These are phyloP conservation scores for Triplophysa bombifrons DNA, from an alignment of 2,797 vertebrate species.

Conservation along the genomic window DNA sequence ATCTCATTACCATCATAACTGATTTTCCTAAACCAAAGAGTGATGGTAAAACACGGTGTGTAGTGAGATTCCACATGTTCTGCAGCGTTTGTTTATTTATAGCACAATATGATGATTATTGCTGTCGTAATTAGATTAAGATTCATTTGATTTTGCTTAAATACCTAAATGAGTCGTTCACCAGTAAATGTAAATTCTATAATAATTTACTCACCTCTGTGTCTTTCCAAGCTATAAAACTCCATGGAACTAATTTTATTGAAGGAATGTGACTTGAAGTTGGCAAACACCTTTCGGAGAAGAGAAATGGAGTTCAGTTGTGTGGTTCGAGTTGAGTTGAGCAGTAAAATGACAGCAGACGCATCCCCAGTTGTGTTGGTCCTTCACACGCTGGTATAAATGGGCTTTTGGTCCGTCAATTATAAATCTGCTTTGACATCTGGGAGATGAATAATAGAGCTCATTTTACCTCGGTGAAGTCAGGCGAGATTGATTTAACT, in stretches of 20 bases:
- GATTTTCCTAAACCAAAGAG: conserved; percentile 67
- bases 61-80: conserved; percentile 15
- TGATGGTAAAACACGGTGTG: conserved; percentile 58
- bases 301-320: background rate
- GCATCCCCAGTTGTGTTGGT: background rate
- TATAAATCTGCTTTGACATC: background rate
- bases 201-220: background rate
- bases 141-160: background rate
- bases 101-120: background rate
- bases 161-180: background rate
- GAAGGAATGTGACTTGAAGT: background rate
- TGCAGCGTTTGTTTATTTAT: conserved; percentile 9
- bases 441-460: conserved; percentile 18
- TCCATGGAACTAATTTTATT: too few relatives aligned
- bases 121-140: background rate
- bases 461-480: conserved; percentile 5
- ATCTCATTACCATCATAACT: conserved; percentile 76
- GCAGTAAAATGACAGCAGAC: background rate
- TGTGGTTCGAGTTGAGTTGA: background rate
- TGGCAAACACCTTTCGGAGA: background rate
- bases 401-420: conserved; percentile 9
- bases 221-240: background rate
- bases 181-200: too few relatives aligned
- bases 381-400: conserved; percentile 20
- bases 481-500: conserved; percentile 69